Conservation (phyloP, 2,113 vertebrate species). For the Solea senegalensis region DNA sequence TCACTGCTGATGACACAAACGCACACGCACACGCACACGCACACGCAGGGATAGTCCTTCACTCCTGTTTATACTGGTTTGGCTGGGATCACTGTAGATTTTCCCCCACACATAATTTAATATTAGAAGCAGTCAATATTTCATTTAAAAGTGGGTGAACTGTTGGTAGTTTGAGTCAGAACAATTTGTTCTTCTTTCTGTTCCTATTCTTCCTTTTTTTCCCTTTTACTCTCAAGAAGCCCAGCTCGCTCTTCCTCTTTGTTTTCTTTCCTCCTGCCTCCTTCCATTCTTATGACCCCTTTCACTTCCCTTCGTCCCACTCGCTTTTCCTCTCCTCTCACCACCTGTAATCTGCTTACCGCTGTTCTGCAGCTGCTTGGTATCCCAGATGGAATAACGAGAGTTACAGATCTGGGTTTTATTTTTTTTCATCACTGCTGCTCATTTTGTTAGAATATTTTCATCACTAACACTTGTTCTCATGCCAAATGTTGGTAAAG, state of each 20-base stretch:
- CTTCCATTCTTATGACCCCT: background rate
- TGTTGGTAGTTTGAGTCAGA: background rate
- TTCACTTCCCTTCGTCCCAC: too few species aligned
- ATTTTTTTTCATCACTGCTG: background rate
- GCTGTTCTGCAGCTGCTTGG: slow-evolving; percentile 49
- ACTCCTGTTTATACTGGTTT: slow-evolving; percentile 2
- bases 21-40: background rate
- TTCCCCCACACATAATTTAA: background rate
- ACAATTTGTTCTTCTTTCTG: background rate
- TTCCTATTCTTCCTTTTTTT: background rate
- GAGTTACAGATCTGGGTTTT: background rate
- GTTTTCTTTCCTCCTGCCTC: background rate
- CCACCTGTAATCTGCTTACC: slow-evolving; percentile 58
- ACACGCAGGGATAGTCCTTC: background rate
- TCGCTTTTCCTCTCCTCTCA: slow-evolving; percentile 4
- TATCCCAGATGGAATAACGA: slow-evolving; percentile 3
- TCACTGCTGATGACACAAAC: slow-evolving; percentile 41
- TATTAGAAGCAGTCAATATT: background rate
- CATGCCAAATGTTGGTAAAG: background rate
- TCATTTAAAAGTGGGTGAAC: background rate
- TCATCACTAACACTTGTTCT: background rate
- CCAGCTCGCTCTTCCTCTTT: too few species aligned
- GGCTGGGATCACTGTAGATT: background rate
- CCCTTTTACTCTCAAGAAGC: background rate
- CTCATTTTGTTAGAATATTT: background rate